Base-by-base conservation (phyloP, 2,113 vertebrate species). In the Phyllostomus discolor region DNA sequence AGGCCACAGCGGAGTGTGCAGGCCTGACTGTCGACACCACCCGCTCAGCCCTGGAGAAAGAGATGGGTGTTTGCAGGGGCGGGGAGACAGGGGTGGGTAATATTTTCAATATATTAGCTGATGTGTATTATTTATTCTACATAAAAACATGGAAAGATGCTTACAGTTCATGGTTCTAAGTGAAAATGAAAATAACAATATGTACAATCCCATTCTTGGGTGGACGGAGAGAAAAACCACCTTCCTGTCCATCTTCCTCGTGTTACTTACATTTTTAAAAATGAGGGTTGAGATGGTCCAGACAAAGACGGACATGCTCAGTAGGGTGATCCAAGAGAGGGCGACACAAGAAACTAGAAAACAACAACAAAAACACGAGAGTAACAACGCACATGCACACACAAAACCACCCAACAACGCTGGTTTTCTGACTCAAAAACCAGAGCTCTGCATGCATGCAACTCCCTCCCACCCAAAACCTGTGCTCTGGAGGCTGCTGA, bases 1-100 rank as follows among this genome's bases (percentile, higher is more conserved):
- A 35, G 35, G n/a, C 62, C 62, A 14, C 0, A 0, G 14, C 38
- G 7, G 5, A 0, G 2, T 0, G 16, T 41, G 1, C 15, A 26
- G 33, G 31, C 6, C 11, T 5, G 54, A 43, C 48, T 43, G 20
- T 80, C 43, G 38, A 67, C 16, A 75, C 26, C 46, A 2, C 24
- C 19, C 35, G 4, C 43, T 70, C 7, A 6, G 64, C 80, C 73
- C 43, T 28, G 11, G 73, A 80, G 26, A 41, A 33, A 70, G 22
- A 79, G 24, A 69, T 26, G 1, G 0, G 12, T 54, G 52, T 72
- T 52, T 84, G 41, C 52, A 67, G 19, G 66, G 24, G 7, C 8
- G 15, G n/a, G n/a, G 54, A n/a, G 24, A 33, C 28, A 46, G 41
- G 22, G 6, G 24, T 28, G 43, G 24, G 28, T 41, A 24, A 14